Percentiles rank a stretch among this genome's conserved stretches.
phyloP scores from a whole-genome alignment of 2,797 vertebrate species.

The Gadopsis marmoratus region DNA sequence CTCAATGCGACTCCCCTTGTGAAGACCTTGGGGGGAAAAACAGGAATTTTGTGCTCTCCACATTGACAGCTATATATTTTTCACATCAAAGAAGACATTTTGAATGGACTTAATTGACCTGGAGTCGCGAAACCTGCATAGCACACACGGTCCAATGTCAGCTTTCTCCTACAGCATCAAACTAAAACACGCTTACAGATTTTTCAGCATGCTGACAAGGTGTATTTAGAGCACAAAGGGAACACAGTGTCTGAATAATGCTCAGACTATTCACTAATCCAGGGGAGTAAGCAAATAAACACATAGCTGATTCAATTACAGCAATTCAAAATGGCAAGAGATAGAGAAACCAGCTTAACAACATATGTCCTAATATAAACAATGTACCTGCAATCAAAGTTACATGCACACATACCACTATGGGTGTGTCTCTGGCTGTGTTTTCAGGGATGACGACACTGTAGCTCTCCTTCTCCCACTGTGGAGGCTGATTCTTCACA shows the following conservation, averaged over 20 bases:
- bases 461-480: constrained; percentile 90
- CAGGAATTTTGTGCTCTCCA: constrained; percentile 7
- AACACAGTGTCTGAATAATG: constrained; percentile 23
- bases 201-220: constrained; percentile 25
- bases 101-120: constrained; percentile 63
- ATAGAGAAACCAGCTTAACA: background rate
- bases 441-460: constrained; percentile 91
- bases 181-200: constrained; percentile 30
- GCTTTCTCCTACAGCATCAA: constrained; percentile 50
- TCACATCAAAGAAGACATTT: constrained; percentile 66
- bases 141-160: constrained; percentile 47
- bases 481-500: constrained; percentile 90
- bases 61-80: constrained; percentile 61
- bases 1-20: constrained; percentile 38
- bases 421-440: constrained; percentile 83
- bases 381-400: background rate
- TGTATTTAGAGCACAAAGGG: constrained; percentile 31
- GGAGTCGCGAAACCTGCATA: constrained; percentile 56
- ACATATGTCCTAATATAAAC: background rate
- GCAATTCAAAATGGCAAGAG: constrained; percentile 7
- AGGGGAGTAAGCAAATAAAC: constrained; percentile 33
- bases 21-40: constrained; percentile 32
- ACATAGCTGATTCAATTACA: constrained; percentile 25
- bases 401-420: constrained; percentile 78
- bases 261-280: constrained; percentile 19